phyloP scores from a whole-genome alignment of 2,888 invertebrate species.

The Pseudeuparius sepicola region DNA sequence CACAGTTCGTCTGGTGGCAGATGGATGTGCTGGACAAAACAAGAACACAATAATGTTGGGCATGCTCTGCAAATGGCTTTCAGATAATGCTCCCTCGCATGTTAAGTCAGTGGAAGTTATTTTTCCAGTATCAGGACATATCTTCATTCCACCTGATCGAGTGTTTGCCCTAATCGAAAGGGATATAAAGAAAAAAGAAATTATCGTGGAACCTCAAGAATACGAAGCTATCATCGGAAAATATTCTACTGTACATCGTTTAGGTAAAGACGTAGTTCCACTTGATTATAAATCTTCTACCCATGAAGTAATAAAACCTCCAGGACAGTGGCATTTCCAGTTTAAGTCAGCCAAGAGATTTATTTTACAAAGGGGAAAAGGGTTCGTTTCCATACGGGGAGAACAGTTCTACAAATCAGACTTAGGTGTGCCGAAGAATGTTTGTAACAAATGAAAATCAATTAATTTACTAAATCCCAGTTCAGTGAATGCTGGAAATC shows the following conservation, averaged over 20 bases:
- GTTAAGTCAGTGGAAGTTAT: slow-evolving; percentile 19
- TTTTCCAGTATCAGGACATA: slow-evolving; percentile 14
- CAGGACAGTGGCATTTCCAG: slow-evolving; percentile 12
- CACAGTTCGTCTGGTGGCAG: slow-evolving; percentile 26
- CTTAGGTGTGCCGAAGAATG: not conserved
- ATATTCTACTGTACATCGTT: no score
- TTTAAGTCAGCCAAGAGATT: slow-evolving; percentile 4
- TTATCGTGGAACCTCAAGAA: not conserved
- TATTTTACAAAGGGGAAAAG: no score
- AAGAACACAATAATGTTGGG: slow-evolving; percentile 27
- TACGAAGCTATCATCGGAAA: slow-evolving; percentile 6
- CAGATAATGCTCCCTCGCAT: slow-evolving; percentile 17
- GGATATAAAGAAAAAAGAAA: not conserved
- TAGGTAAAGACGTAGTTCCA: no score
- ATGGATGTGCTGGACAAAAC: slow-evolving; percentile 31
- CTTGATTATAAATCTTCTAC: not conserved
- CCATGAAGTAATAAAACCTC: slow-evolving; percentile 6
- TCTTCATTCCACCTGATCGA: slow-evolving; percentile 3
- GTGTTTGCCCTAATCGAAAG: slow-evolving; percentile 4
- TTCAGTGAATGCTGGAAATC: not conserved
- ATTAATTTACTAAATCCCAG: slow-evolving; percentile 2
- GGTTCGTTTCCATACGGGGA: not conserved
- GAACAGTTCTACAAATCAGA: not conserved
- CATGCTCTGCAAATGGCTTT: slow-evolving; percentile 25
- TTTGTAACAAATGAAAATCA: slow-evolving; percentile 1